Evolutionary conservation across 1,140 invertebrate species (phyloP), one percentile per base, ranked within the genome.

Genomic region (Meloidogyne chitwoodi): DNA sequence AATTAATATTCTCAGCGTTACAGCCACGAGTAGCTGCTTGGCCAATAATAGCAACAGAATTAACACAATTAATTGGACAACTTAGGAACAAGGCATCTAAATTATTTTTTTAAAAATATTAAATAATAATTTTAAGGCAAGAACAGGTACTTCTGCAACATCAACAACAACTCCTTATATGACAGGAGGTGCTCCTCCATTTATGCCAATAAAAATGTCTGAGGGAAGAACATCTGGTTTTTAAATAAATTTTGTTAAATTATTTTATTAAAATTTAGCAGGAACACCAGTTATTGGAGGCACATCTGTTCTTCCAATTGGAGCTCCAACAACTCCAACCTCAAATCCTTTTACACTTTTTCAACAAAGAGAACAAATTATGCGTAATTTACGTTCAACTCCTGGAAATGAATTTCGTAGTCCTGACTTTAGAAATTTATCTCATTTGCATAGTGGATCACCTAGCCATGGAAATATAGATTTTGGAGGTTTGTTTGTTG

Each of bases 1-100:
- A 83, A 56, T 22, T 68, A 6, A 81, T 82, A 48, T 81, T 68
- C 26, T 34, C 72, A 16, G 77, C 81, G 0, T 41, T 82, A 19
- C 78, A 82, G 26, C 38, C 61, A 27, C 24, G 82, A 34, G 74
- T 79, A 26, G 64, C 41, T 34, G 14, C 34, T n/a, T 79, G 66
- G 77, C 77, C 81, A 27, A 26, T 68, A 27, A 67, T 81, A 29
- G 56, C 66, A 1, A 75, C 34, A 22, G 80, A 81, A 24, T 41
- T 81, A 24, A 75, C 31, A 48, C 81, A 73, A 48, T 31, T 81
- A 26, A 24, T 80, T 12, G 48, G 44, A 12, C 68, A 79, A 31
- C 80, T 81, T 27, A 61, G 81, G 6, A 56, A n/a, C 12, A 56
- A 56, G n/a, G 44, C 10, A 48, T 19, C 4, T 4, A 48, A 48